phyloP scores from a whole-genome alignment of 92 coral and sea anemone species.

The Bergia puertoricense region DNA sequence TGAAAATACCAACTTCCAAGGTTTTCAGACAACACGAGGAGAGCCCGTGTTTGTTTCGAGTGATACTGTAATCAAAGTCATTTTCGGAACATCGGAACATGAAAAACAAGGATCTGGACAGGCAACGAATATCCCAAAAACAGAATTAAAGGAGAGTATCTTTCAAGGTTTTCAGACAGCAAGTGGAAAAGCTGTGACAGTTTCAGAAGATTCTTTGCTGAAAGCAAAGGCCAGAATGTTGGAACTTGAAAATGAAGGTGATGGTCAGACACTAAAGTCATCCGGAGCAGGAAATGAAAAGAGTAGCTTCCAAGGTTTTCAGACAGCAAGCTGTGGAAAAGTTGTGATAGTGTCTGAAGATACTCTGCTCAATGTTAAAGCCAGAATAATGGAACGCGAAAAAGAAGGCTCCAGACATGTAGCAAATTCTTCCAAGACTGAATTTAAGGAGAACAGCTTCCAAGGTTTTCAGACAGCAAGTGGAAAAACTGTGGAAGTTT shows the following conservation, averaged over 20 bases:
- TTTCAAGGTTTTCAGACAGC: constrained; percentile 68
- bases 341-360: neutral
- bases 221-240: constrained; percentile 51
- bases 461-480: constrained; percentile 35
- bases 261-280: neutral
- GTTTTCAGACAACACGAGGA: constrained; percentile 70
- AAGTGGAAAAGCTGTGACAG: constrained; percentile 54
- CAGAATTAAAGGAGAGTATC: too few species aligned
- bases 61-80: constrained; percentile 62
- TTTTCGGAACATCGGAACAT: neutral
- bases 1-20: neutral
- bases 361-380: neutral
- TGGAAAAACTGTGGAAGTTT: constrained; percentile 14
- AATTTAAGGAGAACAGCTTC: neutral
- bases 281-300: neutral
- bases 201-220: constrained; percentile 68
- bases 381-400: neutral
- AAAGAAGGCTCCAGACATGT: neutral
- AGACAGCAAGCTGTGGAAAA: constrained; percentile 21
- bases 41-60: constrained; percentile 56
- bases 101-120: neutral
- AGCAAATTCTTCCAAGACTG: neutral
- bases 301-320: constrained; percentile 14
- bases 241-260: constrained; percentile 8
- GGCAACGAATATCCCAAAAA: too few species aligned